Percentiles rank a stretch among this genome's conserved stretches.
Evolutionary conservation across 1,140 invertebrate genomes (phyloP).

Genomic region (Bombus fervidus): DNA sequence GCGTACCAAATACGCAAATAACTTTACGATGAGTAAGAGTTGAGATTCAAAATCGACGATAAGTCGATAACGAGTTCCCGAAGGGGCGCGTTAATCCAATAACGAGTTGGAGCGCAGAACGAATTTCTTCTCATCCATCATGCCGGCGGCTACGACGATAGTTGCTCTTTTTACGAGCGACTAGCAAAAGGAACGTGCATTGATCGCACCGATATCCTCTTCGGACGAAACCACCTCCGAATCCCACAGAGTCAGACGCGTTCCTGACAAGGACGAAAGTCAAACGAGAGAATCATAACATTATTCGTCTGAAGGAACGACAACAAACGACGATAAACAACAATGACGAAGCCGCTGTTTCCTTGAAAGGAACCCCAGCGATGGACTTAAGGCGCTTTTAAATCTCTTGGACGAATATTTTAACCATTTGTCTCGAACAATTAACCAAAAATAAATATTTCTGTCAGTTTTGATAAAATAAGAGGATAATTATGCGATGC

Average conservation of each 20-base stretch:
- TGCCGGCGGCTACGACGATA: constrained; percentile 9
- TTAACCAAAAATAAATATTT: no score
- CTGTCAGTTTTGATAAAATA: not conserved
- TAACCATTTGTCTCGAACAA: no score
- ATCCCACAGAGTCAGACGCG: not conserved
- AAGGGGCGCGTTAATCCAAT: constrained; percentile 38
- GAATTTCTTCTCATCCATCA: constrained; percentile 44
- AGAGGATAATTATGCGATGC: not conserved
- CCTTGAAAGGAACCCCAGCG: not conserved
- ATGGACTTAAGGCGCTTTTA: not conserved
- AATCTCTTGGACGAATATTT: not conserved
- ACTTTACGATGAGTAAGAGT: not conserved
- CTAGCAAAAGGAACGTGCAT: constrained; percentile 23
- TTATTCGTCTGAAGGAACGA: constrained; percentile 58
- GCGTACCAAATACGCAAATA: not conserved
- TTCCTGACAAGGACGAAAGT: constrained; percentile 51
- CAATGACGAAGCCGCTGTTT: constrained; percentile 40
- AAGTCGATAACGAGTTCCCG: constrained; percentile 4
- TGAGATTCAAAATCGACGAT: not conserved
- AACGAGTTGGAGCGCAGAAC: constrained; percentile 12
- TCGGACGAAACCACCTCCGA: not conserved
- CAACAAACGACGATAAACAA: constrained; percentile 44
- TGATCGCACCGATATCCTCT: constrained; percentile 3
- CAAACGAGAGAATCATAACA: constrained; percentile 61
- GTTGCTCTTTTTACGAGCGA: constrained; percentile 31